A percentile compares a stretch with the other conserved stretches of the same genome.
Conservation (phyloP, 2,113 vertebrate genomes). For the Scomber colias region DNA sequence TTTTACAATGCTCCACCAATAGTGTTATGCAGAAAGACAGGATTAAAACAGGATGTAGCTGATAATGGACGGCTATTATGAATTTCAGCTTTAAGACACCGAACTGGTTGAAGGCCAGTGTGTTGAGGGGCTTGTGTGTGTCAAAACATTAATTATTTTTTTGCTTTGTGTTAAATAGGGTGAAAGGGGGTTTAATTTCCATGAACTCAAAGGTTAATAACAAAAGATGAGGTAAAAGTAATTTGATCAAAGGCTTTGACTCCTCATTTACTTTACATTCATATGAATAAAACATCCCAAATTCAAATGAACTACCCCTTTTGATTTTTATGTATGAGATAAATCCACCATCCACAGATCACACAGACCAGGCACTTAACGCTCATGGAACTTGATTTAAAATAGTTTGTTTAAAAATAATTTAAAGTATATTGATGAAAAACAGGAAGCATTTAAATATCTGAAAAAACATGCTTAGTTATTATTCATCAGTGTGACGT, state of each 20-base stretch:
- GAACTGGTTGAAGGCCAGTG: not conserved
- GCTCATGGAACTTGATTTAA: not conserved
- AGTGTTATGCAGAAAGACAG: too few relatives aligned
- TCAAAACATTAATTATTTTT: not conserved
- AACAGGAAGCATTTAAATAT: too few relatives aligned
- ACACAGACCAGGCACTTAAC: not conserved
- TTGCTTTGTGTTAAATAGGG: slow-evolving; percentile 1
- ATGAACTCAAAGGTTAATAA: slow-evolving; percentile 25
- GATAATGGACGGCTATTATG: not conserved
- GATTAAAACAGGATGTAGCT: not conserved
- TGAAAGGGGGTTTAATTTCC: slow-evolving; percentile 11
- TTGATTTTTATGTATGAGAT: slow-evolving; percentile 21
- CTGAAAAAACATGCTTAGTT: too few relatives aligned
- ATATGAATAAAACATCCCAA: slow-evolving; percentile 12
- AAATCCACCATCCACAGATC: not conserved
- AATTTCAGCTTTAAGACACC: not conserved
- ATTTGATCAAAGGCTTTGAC: slow-evolving; percentile 15
- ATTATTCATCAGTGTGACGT: too few relatives aligned
- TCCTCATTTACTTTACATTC: not conserved
- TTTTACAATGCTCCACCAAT: not conserved
- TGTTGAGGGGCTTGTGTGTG: not conserved
- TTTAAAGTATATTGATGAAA: not conserved
- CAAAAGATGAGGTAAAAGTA: not conserved
- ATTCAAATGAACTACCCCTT: not conserved
- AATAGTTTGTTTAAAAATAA: not conserved